Evolutionary conservation across 2,797 vertebrate genomes (phyloP).

Genomic region (Oophaga sylvatica): DNA sequence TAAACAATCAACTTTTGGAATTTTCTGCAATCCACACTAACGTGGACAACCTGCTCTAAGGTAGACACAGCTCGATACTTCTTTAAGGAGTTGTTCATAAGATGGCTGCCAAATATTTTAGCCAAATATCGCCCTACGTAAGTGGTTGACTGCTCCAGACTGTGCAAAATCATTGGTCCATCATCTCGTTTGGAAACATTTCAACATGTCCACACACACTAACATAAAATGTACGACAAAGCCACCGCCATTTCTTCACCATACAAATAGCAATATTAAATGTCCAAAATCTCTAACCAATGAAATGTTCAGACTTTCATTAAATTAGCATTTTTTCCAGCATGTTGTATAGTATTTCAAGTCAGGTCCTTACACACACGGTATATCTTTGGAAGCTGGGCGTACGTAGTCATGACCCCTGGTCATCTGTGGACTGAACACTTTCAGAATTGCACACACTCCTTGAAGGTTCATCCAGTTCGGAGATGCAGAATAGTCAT

Average conservation of each 20-base stretch:
- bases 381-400: not conserved
- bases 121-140: not conserved
- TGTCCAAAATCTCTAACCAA: not conserved
- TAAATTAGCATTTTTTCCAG: not conserved
- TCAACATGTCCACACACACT: not conserved
- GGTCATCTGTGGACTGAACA: conserved; percentile 23
- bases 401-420: conserved; percentile 17
- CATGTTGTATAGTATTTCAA: not conserved
- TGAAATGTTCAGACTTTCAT: not conserved
- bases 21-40: too few species aligned
- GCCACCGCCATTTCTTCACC: not conserved
- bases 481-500: not conserved
- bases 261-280: not conserved
- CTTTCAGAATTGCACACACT: conserved; percentile 50
- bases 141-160: not conserved
- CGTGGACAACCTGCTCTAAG: too few species aligned
- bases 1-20: too few species aligned
- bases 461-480: not conserved
- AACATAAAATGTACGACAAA: not conserved
- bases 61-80: not conserved
- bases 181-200: too few species aligned
- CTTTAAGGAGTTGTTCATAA: not conserved
- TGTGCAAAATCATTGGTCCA: not conserved
- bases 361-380: not conserved
- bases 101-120: not conserved